Base-by-base conservation (phyloP, 2,888 invertebrate species). In the Drosophila aldrichi region DNA sequence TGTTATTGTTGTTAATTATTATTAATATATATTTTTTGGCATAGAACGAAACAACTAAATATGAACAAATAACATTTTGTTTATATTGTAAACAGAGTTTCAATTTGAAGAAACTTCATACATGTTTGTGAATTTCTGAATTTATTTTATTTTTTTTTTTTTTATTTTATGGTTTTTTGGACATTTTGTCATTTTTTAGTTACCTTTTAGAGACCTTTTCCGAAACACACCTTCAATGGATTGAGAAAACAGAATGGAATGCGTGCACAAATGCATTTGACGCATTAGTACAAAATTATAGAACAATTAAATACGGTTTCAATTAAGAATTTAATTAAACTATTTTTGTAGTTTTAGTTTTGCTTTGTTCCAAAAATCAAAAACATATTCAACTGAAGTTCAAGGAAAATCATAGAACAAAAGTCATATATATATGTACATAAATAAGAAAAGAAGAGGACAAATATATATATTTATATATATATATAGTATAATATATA, bases 141-240 rank as follows among this genome's bases (percentile, higher is more conserved):
- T 79, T 89, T 77, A 78, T 82, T 77, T 86, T 75, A 72, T 81
- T 70, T 70, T 70, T 70, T 29, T n/a, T 49, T 52, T 52, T 82
- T 77, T 86, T 75, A 2, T 22, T 22, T 22, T 74, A 49, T 49
- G 49, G 18, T 49, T 34, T 49, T 49, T 52, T 52, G 69, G 70
- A 67, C 70, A 73, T 70, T 81, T 73, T 80, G 32, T 77, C 40
- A 67, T 75, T 77, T 91, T 91, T 92, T 95, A 96, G 96, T 96
- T 97, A 97, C 97, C 97, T 97, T 97, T 97, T 96, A 97, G 96
- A 96, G 97, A 97, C 96, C 97, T 96, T 97, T 97, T 97, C 96
- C 97, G 97, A 97, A 97, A 97, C 96, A 97, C 96, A 96, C 97
- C 97, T 97, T 93, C 93, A 92, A 92, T 92, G 92, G 92, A 92